Evolutionary conservation across 2,113 vertebrate species (phyloP), one percentile per base, ranked within the genome.

Genomic region (Takifugu bimaculatus): DNA sequence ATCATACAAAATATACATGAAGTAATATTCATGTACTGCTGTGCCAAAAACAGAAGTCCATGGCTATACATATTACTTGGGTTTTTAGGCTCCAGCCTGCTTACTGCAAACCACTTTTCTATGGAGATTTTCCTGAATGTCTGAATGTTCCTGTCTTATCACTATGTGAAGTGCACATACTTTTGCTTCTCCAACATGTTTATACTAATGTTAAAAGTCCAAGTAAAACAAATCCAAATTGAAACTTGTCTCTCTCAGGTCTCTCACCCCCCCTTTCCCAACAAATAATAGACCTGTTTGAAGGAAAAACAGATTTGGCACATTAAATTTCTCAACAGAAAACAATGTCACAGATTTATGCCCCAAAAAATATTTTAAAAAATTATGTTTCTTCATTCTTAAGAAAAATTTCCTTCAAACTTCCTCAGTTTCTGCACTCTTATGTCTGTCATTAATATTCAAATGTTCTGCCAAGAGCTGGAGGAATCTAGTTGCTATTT

Each of bases 401-500:
- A 12, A 6, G 5, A 14, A 15, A 47, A n/a, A 2, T 47, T 12
- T 47, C 45, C 15, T 1, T 45, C 44, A 45, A 1, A 25, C 39
- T 39, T 35, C 43, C 1, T 55, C 4, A 20, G 14, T 53, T 29
- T 59, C 35, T 32, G 26, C 47, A 4, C 53, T 54, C 0, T 0
- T 29, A 20, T 0, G n/a, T 60, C 49, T 39, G 35, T 48, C 13
- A 15, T 87, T 69, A 86, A 88, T 89, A 91, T 86, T 90, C 83
- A 66, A 63, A 80, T 48, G 12, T 28, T 58, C 60, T 68, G 72
- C 78, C 65, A 65, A 72, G 64, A 62, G 67, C 71, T 72, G 50
- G 60, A 76, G 68, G 74, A 86, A 86, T 88, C 87, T 90, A 82
- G 65, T 91, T 76, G 85, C 78, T 68, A 63, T 65, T 63, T 75